Evolutionary conservation across 2,888 invertebrate genomes (phyloP).

Genomic region (Diplazon laetatorius): DNA sequence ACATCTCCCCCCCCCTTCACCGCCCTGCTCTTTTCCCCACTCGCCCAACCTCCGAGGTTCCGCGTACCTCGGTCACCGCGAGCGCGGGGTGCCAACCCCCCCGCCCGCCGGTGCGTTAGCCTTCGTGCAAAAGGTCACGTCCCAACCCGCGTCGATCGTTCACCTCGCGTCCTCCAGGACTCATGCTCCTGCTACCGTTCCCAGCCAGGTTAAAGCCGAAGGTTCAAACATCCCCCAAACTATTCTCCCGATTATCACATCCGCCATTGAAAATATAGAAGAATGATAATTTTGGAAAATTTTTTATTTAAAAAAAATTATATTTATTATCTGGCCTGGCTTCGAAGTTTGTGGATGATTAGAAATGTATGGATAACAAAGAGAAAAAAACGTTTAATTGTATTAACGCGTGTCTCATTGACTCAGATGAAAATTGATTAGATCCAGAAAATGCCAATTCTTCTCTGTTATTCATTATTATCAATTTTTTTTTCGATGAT

Average conservation of each 20-base stretch:
- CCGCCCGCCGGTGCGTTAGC: constrained; percentile 73
- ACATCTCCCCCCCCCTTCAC: constrained; percentile 35
- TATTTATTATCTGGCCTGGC: background rate
- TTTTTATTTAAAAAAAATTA: background rate
- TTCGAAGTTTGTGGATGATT: too few species aligned
- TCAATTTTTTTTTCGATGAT: too few species aligned
- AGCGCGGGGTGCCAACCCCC: constrained; percentile 58
- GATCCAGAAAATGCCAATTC: too few species aligned
- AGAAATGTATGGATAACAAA: too few species aligned
- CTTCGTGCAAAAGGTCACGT: constrained; percentile 82
- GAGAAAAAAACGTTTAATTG: too few species aligned
- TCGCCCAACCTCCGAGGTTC: constrained; percentile 66
- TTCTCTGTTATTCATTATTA: too few species aligned
- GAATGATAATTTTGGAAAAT: too few species aligned
- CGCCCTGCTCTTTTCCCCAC: constrained; percentile 70
- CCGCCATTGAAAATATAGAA: too few species aligned
- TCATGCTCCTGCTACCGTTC: constrained; percentile 69
- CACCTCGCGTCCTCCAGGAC: constrained; percentile 77
- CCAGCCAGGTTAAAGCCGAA: constrained; percentile 78
- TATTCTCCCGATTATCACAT: background rate
- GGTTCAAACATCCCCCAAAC: constrained; percentile 61
- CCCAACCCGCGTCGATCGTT: constrained; percentile 79
- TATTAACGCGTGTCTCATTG: too few species aligned
- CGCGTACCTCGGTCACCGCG: constrained; percentile 53
- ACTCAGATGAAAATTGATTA: too few species aligned